Base-by-base conservation (phyloP, 2,888 invertebrate genomes). In the Caenorhabditis auriculariae region DNA sequence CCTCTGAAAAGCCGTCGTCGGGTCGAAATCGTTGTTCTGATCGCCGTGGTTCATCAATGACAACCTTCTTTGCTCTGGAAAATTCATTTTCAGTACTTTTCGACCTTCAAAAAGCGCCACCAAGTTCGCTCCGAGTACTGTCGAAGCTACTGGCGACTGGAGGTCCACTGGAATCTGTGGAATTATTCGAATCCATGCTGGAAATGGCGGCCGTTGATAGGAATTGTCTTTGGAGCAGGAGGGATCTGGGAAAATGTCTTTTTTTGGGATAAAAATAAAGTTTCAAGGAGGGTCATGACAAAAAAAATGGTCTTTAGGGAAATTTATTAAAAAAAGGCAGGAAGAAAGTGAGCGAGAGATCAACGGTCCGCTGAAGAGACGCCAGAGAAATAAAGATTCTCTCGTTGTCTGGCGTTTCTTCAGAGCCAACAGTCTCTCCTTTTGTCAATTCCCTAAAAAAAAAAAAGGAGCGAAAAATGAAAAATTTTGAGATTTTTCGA, bases 161-260 rank as follows among this genome's bases (percentile, higher is more conserved):
- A 21, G 62, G 63, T 42, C 68, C 70, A 32, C 58, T 62, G 24
- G 62, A 60, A 26, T 65, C 71, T 5, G 66, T 60, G 2, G 65
- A 65, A 42, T 64, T 66, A n/a, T 63, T 64, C 5, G 66, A 66
- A 28, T 65, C 65, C 60, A 68, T 62, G 39, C 58, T 61, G 23
- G 67, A 66, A n/a, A 65, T 61, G 21, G 64, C 60, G 0, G 62
- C 65, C 2, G 67, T 68, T 27, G 71, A 66, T 26, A 72, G 60
- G 51, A 66, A 63, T 51, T 72, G 68, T 41, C 71, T 64, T 57
- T 72, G 69, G 29, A 64, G 57, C 4, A 72, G 58, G 5, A 72
- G 54, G 29, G 57, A 61, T 50, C 71, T 71, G 53, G 46, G 46
- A 56, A 49, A 24, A 29, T 29, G 27, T 9, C 6, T 6, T 5